Base-by-base conservation (phyloP, 2,797 vertebrate species). In the Molossus molossus region DNA sequence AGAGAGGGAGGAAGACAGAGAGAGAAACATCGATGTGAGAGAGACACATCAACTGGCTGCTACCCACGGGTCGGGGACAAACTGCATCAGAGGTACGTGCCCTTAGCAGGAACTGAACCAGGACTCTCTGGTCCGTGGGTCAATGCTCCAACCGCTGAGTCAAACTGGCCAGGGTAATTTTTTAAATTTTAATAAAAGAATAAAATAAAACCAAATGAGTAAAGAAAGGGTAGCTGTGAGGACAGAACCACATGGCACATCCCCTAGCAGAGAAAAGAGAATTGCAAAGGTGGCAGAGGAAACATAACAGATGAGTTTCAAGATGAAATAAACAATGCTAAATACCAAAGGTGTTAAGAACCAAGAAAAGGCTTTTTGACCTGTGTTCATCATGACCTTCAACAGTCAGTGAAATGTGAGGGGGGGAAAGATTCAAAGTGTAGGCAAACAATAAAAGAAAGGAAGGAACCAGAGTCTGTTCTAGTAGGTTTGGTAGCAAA, bases 321-420 rank as follows among this genome's bases (percentile, higher is more conserved):
- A 81, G 17, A 67, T 7, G 27, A 25, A 95, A 76, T 69, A 70
- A 62, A 60, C 6, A n/a, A 81, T 21, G 73, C 29, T 64, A 67
- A 86, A 87, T 29, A 5, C 20, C 17, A 37, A 69, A 25, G 3
- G 10, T 18, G 21, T 14, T 40, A n/a, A 76, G 50, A 50, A 84
- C 55, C 14, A 73, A 48, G 62, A 25, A 90, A 82, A 84, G 37
- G 33, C 85, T 15, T 77, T 94, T 3, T 93, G 80, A 91, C 80
- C 57, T 62, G 80, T 45, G 21, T 18, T 90, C 70, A 84, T 45
- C 60, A 33, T 76, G 73, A 94, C 76, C 86, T 96, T 86, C 79
- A 79, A 64, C 64, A 77, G 10, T 84, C n/a, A 79, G 7, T 48
- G n/a, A 79, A 87, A 21, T 27, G 25, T 53, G n/a, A 57, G 1